Base-by-base conservation (phyloP, 2,888 invertebrate species). In the Eilema griseolum region DNA sequence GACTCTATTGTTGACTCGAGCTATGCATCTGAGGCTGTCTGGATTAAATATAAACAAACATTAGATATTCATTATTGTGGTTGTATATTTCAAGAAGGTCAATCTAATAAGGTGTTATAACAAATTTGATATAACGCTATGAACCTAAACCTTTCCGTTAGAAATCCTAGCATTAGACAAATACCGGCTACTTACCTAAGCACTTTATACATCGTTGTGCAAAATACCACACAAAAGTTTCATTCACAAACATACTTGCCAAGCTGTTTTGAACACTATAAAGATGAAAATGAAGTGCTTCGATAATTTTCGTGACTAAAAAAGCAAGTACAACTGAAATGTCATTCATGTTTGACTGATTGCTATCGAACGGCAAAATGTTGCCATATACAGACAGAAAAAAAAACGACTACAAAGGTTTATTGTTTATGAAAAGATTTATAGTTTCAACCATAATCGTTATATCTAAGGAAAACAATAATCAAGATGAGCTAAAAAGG, bases 301-400 rank as follows among this genome's bases (percentile, higher is more conserved):
- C 5, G 24, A 23, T 26, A n/a, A n/a, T 26, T 63, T 63, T 31
- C 31, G 26, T 20, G 14, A 28, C 56, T 23, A 56, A 52, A 52
- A 60, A 56, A 63, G 64, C n/a, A 23, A 80, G 71, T 69, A 61
- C 68, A 70, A 76, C 80, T 81, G 85, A 88, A 89, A 90, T 90
- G 90, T 89, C 90, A 90, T 89, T 89, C 86, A 85, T 88, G 86
- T 90, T 89, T 89, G 90, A 89, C 85, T 85, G 91, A 91, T 91
- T 83, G 83, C 88, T 85, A 91, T 91, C 90, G 86, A 89, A 86
- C 82, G 83, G 82, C 80, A 81, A 86, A 85, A 83, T 82, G 80
- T 76, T 82, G 76, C 69, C 71, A 74, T 80, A 78, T 88, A 89
- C 80, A 69, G 87, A 81, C 76, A 74, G 86, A 86, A 86, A 77